Base-by-base conservation (phyloP, 2,888 invertebrate species). In the Nomada goodeniana region DNA sequence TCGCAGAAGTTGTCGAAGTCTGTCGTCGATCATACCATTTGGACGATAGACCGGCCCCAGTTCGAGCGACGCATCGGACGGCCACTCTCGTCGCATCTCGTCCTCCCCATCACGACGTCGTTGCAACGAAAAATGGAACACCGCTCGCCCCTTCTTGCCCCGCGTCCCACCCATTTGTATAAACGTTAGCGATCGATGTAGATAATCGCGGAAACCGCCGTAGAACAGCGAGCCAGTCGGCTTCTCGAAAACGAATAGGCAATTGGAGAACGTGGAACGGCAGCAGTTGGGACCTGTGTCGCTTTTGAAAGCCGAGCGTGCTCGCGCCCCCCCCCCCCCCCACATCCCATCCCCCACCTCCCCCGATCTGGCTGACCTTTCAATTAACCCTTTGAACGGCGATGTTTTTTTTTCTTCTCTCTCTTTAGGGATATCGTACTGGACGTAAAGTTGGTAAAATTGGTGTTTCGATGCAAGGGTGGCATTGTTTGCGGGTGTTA, bases 111-210 rank as follows among this genome's bases (percentile, higher is more conserved):
- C 68, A 53, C 59, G 69, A 13, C 26, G 65, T 50, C 50, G 60
- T 72, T 47, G 82, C 65, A 72, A 67, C 65, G 60, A 36, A 36
- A 36, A 47, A 80, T 52, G 50, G 64, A 26, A 67, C 70, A 64
- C 64, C 60, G 47, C 44, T 60, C 76, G 53, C 65, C 47, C 50
- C 18, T 67, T 57, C 26, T 42, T 18, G 23, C 23, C 60, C 55
- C 44, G 59, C 65, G 63, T 23, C 70, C 42, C 82, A 50, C 57
- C 57, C 63, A 26, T 82, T 81, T 80, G 80, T 80, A 80, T 73
- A 81, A 80, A 80, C 61, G 82, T 87, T 91, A 90, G 90, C 89
- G 85, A 91, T 92, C 89, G 88, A 89, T 92, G 91, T 93, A 92
- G 91, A 91, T 91, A 91, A 91, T 89, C 90, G 86, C 86, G 80